Evolutionary conservation across 2,888 invertebrate species (phyloP).

Genomic region (Himalopsyche anomala): DNA sequence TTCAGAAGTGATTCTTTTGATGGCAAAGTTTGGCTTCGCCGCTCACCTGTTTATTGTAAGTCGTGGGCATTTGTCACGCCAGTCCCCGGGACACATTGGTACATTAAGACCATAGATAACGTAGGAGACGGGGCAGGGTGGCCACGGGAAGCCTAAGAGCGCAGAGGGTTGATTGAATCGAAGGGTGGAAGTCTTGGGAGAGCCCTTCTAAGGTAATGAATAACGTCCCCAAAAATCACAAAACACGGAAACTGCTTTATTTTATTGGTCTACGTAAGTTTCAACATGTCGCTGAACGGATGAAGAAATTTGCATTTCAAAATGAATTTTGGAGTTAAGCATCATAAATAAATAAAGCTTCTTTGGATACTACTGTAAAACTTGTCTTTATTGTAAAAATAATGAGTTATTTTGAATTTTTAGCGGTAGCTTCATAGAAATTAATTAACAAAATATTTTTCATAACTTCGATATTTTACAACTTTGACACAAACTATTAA

Average conservation of each 20-base stretch:
- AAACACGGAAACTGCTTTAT: conserved; percentile 11
- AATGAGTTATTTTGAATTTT: no score
- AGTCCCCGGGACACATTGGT: conserved; percentile 58
- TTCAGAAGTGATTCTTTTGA: conserved; percentile 30
- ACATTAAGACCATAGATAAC: conserved; percentile 59
- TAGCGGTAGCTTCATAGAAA: no score
- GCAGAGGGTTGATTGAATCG: conserved; percentile 59
- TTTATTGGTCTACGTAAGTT: background rate
- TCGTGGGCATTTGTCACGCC: conserved; percentile 60
- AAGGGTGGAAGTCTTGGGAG: conserved; percentile 49
- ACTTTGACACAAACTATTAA: no score
- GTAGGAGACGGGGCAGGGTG: conserved; percentile 7
- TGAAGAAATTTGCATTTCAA: background rate
- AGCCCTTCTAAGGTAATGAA: conserved; percentile 54
- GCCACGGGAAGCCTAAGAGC: conserved; percentile 43
- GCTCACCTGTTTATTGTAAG: conserved; percentile 53
- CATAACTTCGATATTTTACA: no score
- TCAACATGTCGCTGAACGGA: background rate
- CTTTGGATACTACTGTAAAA: no score
- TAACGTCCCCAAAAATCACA: conserved; percentile 18
- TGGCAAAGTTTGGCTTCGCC: conserved; percentile 49
- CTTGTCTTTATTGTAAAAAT: no score
- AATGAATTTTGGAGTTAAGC: no score
- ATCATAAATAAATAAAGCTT: no score
- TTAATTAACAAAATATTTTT: no score